These are phyloP conservation scores for Xylocampa areola DNA, from an alignment of 2,888 invertebrate genomes.

Conservation along the genomic window DNA sequence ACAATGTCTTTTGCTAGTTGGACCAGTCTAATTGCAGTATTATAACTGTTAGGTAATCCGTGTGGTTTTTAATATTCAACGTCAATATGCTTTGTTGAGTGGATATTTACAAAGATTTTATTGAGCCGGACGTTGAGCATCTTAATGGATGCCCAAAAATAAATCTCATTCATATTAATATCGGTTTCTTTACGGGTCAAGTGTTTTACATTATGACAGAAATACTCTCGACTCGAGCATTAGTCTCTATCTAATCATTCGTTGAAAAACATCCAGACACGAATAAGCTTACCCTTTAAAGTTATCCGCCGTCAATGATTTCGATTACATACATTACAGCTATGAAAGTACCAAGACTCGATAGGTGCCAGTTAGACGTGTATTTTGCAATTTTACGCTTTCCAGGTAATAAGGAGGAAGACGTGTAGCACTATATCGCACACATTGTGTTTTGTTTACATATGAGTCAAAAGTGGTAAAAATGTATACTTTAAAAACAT, in stretches of 20 bases:
- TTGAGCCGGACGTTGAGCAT: constrained; percentile 49
- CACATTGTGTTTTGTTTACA: constrained; percentile 36
- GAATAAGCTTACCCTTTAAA: constrained; percentile 34
- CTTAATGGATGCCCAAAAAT: constrained; percentile 63
- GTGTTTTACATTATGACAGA: constrained; percentile 54
- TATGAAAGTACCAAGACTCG: constrained; percentile 62
- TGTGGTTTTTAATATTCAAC: constrained; percentile 39
- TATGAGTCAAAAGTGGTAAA: constrained; percentile 21
- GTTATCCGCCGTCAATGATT: constrained; percentile 48
- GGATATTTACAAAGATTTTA: constrained; percentile 51
- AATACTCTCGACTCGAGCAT: constrained; percentile 24
- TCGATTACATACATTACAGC: constrained; percentile 54
- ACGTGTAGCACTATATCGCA: constrained; percentile 56
- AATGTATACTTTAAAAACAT: constrained; percentile 18
- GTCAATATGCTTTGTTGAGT: constrained; percentile 62
- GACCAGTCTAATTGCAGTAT: constrained; percentile 34
- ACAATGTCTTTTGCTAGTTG: constrained; percentile 35
- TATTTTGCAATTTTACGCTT: constrained; percentile 76
- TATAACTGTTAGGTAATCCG: constrained; percentile 31
- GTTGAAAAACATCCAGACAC: constrained; percentile 20
- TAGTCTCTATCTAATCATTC: constrained; percentile 9
- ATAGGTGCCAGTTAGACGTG: constrained; percentile 65
- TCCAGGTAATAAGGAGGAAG: constrained; percentile 67
- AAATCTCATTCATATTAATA: constrained; percentile 56
- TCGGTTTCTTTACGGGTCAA: constrained; percentile 64